phyloP scores from a whole-genome alignment of 2,113 vertebrate species.

The Rutilus rutilus region DNA sequence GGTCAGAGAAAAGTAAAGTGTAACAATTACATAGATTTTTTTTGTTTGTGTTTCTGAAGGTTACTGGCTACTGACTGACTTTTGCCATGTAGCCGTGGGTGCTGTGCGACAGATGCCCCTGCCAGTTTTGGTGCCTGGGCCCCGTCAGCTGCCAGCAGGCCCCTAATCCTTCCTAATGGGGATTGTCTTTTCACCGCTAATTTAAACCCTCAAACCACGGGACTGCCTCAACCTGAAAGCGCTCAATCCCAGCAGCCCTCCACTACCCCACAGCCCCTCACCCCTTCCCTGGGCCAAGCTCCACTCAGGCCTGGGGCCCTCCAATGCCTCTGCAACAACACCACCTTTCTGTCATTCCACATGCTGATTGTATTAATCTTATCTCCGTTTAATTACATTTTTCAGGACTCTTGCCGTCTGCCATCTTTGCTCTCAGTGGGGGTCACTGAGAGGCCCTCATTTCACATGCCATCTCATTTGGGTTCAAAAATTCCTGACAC shows the following conservation, averaged over 20 bases:
- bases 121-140: constrained; percentile 70
- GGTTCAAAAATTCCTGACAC: constrained; percentile 74
- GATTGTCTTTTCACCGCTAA: constrained; percentile 82
- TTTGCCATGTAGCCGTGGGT: constrained; percentile 74
- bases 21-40: background rate
- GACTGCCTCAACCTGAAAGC: constrained; percentile 76
- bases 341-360: constrained; percentile 80
- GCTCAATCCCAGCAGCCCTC: constrained; percentile 74
- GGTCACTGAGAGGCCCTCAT: constrained; percentile 74
- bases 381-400: constrained; percentile 84
- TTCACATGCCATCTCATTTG: constrained; percentile 77
- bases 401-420: constrained; percentile 79
- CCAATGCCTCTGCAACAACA: constrained; percentile 75
- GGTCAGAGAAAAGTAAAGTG: background rate
- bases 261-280: constrained; percentile 34
- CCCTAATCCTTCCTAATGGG: constrained; percentile 84
- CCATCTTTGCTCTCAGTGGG: constrained; percentile 79
- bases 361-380: constrained; percentile 80
- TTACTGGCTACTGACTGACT: constrained; percentile 68
- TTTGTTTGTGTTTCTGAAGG: background rate
- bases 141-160: constrained; percentile 75
- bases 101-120: constrained; percentile 77
- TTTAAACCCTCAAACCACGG: constrained; percentile 81
- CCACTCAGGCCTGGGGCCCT: constrained; percentile 54
- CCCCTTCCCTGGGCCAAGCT: constrained; percentile 45